Conservation (phyloP, 2,113 vertebrate species). For the Cinclus mexicanus region DNA sequence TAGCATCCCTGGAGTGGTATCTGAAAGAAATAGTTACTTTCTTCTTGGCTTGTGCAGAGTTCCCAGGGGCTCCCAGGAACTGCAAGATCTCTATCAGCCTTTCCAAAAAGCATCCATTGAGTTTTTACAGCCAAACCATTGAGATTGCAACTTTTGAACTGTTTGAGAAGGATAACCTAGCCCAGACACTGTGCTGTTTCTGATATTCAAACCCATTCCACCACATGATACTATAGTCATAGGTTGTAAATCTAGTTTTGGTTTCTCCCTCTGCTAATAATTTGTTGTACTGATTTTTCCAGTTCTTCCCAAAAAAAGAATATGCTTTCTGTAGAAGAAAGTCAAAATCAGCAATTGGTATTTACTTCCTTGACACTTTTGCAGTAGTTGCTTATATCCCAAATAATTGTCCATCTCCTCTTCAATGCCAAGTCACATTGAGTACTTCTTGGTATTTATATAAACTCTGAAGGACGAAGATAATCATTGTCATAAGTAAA, state of each 20-base stretch:
- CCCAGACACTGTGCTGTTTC: neutral
- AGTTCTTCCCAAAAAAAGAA: neutral
- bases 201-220: neutral
- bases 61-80: neutral
- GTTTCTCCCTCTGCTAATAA: neutral
- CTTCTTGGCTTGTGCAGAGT: neutral
- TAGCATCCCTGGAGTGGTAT: neutral
- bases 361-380: neutral
- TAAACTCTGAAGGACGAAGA: neutral
- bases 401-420: neutral
- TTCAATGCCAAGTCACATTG: neutral
- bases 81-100: neutral
- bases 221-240: neutral
- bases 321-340: neutral
- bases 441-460: neutral
- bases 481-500: neutral
- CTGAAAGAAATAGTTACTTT: neutral
- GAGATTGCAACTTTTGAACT: neutral
- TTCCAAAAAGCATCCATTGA: neutral
- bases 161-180: neutral
- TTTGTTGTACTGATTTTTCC: neutral
- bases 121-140: neutral
- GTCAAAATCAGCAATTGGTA: neutral
- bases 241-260: neutral
- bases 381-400: neutral